These are phyloP conservation scores for Rhodophaea formosa DNA, from an alignment of 2,888 invertebrate genomes.

Conservation along the genomic window DNA sequence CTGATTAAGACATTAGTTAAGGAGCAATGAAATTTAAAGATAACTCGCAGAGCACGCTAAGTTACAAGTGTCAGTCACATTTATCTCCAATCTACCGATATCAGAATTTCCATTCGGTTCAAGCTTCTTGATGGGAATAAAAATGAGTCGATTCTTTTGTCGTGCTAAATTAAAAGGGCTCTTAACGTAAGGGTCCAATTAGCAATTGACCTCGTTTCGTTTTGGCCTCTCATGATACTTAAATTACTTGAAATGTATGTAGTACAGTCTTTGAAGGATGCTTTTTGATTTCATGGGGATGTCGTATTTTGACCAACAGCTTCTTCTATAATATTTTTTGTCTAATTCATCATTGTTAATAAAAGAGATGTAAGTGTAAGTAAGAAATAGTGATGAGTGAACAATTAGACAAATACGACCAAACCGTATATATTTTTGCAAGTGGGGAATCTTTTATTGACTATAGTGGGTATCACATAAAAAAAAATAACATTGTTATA, in stretches of 20 bases:
- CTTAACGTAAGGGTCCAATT: slow-evolving; percentile 11
- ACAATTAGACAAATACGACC: too few relatives aligned
- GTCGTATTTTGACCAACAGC: background rate
- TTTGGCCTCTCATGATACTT: slow-evolving; percentile 1
- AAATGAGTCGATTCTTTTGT: slow-evolving; percentile 9
- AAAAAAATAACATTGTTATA: too few relatives aligned
- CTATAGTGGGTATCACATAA: too few relatives aligned
- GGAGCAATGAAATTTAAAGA: too few relatives aligned
- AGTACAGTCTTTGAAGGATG: background rate
- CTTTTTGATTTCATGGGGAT: background rate
- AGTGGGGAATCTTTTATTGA: too few relatives aligned
- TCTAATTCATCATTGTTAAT: too few relatives aligned
- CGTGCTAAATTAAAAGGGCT: slow-evolving; percentile 9
- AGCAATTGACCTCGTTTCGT: slow-evolving; percentile 11
- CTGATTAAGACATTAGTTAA: too few relatives aligned
- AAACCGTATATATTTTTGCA: too few relatives aligned
- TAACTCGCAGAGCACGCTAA: too few relatives aligned
- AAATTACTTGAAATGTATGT: slow-evolving; percentile 2
- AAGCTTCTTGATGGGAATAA: slow-evolving; percentile 4
- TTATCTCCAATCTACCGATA: background rate
- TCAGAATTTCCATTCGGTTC: background rate
- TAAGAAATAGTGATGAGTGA: too few relatives aligned
- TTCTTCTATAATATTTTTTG: too few relatives aligned
- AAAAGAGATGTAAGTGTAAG: too few relatives aligned
- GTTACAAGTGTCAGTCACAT: background rate